phyloP scores from a whole-genome alignment of 2,113 vertebrate species.

The Pampusana beccarii region DNA sequence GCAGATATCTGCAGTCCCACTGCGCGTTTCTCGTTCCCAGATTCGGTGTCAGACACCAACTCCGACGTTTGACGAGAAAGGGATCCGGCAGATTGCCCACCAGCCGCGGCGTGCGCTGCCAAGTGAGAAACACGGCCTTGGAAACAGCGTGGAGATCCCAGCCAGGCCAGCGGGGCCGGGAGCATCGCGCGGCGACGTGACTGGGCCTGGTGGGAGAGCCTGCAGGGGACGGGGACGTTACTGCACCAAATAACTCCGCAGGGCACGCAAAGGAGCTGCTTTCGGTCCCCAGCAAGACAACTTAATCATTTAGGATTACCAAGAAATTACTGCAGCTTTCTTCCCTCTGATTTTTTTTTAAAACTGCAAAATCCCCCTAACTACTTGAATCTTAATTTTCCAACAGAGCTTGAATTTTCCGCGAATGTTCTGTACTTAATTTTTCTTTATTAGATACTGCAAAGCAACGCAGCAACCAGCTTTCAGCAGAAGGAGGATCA shows the following conservation, averaged over 20 bases:
- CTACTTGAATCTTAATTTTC: background rate
- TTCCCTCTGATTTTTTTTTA: background rate
- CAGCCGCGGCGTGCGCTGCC: constrained; percentile 62
- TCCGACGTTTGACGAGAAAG: constrained; percentile 61
- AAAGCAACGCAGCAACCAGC: background rate
- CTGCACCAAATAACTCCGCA: background rate
- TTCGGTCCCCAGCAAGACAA: background rate
- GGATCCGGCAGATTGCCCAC: constrained; percentile 65
- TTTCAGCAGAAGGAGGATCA: background rate
- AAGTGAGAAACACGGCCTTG: constrained; percentile 70
- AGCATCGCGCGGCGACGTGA: constrained; percentile 61
- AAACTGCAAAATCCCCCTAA: background rate
- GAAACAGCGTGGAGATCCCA: constrained; percentile 60
- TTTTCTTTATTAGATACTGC: background rate
- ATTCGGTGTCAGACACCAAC: constrained; percentile 47
- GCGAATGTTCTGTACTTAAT: background rate
- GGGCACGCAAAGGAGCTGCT: constrained; percentile 32
- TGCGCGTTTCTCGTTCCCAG: background rate
- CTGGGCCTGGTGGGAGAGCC: constrained; percentile 30
- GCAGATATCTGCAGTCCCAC: background rate
- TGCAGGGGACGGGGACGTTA: constrained; percentile 39
- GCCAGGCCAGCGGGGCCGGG: constrained; percentile 60
- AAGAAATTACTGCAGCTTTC: background rate
- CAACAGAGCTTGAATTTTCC: background rate
- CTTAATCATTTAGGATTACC: background rate